phyloP scores from a whole-genome alignment of 1,140 invertebrate genomes.

The Drosophila quadrilineata region DNA sequence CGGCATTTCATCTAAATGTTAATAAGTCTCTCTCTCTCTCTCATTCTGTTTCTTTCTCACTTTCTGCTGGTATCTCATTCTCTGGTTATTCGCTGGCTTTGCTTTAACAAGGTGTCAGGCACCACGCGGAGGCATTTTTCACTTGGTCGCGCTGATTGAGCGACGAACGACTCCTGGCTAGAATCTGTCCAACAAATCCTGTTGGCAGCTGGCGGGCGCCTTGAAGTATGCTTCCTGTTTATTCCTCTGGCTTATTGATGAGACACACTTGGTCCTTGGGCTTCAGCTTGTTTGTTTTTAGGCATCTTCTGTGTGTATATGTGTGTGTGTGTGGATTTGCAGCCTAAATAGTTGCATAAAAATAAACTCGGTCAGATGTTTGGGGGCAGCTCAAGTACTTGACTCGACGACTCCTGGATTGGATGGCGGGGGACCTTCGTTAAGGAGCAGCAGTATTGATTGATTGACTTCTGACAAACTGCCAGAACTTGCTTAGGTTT shows the following conservation, averaged over 20 bases:
- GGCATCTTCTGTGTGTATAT: conserved; percentile 34
- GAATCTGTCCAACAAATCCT: conserved; percentile 36
- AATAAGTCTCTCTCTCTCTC: conserved; percentile 57
- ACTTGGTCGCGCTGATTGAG: conserved; percentile 73
- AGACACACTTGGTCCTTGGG: conserved; percentile 33
- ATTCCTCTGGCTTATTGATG: conserved; percentile 74
- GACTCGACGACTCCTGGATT: conserved; percentile 50
- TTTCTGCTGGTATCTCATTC: not conserved
- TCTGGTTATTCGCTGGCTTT: conserved; percentile 4
- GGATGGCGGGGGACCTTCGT: too few species aligned
- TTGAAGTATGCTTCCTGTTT: conserved; percentile 69
- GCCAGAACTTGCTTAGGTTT: not conserved
- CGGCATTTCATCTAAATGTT: conserved; percentile 76
- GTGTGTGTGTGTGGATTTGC: conserved; percentile 59
- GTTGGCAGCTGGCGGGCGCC: conserved; percentile 47
- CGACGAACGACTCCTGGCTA: conserved; percentile 30
- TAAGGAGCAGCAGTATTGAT: too few species aligned
- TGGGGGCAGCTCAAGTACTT: conserved; percentile 36
- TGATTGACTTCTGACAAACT: conserved; percentile 48
- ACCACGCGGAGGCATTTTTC: conserved; percentile 67
- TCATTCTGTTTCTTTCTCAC: conserved; percentile 1
- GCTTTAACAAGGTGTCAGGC: conserved; percentile 69
- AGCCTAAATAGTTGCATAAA: conserved; percentile 61
- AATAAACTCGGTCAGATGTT: conserved; percentile 45
- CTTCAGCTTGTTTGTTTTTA: conserved; percentile 23